Base-by-base conservation (phyloP, 2,888 invertebrate genomes). In the Agriopis leucophaearia region DNA sequence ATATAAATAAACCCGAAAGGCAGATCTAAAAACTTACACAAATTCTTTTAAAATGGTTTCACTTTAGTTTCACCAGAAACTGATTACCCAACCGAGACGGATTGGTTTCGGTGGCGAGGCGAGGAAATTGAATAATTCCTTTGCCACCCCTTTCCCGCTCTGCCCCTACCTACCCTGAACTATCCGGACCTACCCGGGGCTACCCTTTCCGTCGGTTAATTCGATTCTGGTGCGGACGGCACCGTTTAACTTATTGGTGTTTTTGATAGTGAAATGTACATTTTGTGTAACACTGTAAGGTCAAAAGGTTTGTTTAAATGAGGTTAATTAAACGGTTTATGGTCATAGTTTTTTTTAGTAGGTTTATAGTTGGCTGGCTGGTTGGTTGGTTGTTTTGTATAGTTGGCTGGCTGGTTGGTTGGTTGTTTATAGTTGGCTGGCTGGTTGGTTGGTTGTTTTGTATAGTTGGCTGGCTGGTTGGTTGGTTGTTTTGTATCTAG, bases 91-190 rank as follows among this genome's bases (percentile, higher is more conserved):
- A 51, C 69, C 71, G 70, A 70, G 69, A 72, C 64, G 69, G 69
- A 68, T 73, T 65, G 73, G 70, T 68, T 68, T 70, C 62, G 68
- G 70, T 58, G 71, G 71, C 35, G 65, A 44, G 52, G 67, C 62
- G 47, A 69, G 73, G 73, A 75, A 75, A 75, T 73, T 75, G 73
- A 75, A 75, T 75, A 73, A 75, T 75, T 73, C 73, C 73, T 73
- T 72, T 27, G 27, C 27, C 27, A 27, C 56, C 52, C 52, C 38
- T n/a, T 4, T 6, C n/a, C 55, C 57, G 55, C 72, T 69, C 9
- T 36, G 9, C 58, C 45, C 55, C 16, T 27, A 40, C 54, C 38
- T 55, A 27, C 42, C 40, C 55, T 44, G 3, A 8, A 42, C 55
- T 55, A 42, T 12, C 40, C 55, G 55, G 18, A 55, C 12, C 27